These are phyloP conservation scores for Trichonephila clavata DNA, from an alignment of 1,140 invertebrate species.

Conservation along the genomic window DNA sequence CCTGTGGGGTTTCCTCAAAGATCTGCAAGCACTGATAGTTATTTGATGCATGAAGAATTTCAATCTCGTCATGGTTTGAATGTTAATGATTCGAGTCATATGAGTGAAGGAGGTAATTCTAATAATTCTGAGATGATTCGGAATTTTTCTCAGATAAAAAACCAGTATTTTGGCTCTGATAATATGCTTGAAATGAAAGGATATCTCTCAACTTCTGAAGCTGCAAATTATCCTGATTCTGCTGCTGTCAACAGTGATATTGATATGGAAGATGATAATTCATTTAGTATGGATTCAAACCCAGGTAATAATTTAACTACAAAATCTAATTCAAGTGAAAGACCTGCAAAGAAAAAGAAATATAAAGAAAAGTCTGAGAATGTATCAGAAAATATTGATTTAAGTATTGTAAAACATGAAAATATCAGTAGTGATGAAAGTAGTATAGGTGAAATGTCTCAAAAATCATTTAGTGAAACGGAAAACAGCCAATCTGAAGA, in stretches of 20 bases:
- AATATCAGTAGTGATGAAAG: slow-evolving; percentile 71
- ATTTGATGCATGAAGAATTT: slow-evolving; percentile 72
- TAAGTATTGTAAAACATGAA: slow-evolving; percentile 37
- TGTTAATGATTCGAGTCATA: slow-evolving; percentile 60
- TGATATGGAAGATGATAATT: slow-evolving; percentile 69
- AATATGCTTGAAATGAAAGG: slow-evolving; percentile 49
- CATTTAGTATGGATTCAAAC: slow-evolving; percentile 66
- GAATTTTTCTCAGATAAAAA: slow-evolving; percentile 72
- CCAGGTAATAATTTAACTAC: neutral
- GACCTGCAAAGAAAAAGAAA: slow-evolving; percentile 68
- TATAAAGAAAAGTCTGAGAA: slow-evolving; percentile 71
- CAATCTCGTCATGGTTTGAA: slow-evolving; percentile 63
- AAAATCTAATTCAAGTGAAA: slow-evolving; percentile 61
- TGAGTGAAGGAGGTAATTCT: slow-evolving; percentile 70
- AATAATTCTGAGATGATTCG: slow-evolving; percentile 52
- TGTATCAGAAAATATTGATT: slow-evolving; percentile 48
- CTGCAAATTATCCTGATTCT: slow-evolving; percentile 40
- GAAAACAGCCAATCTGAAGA: slow-evolving; percentile 75
- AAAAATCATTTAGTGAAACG: slow-evolving; percentile 67
- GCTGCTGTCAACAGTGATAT: slow-evolving; percentile 51
- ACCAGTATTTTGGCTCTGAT: slow-evolving; percentile 65
- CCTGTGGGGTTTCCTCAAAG: slow-evolving; percentile 63
- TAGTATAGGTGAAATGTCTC: slow-evolving; percentile 47
- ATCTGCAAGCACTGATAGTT: slow-evolving; percentile 73
- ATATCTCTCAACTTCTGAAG: slow-evolving; percentile 30